Evolutionary conservation across 92 coral and sea anemone species (phyloP), one percentile per base, ranked within the genome.

Genomic region (Metridium senile): DNA sequence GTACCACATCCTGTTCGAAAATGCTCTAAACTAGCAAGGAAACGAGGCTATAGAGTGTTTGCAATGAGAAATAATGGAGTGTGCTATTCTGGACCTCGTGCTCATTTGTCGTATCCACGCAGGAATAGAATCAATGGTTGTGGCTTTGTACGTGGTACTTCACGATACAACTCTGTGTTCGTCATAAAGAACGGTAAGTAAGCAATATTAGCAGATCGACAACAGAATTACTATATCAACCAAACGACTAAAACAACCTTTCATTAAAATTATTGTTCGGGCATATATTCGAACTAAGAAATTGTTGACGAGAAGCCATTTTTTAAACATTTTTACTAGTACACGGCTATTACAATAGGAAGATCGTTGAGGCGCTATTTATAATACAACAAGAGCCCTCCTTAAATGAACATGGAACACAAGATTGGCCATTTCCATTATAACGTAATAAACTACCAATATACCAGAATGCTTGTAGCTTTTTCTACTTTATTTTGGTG

Each of bases 51-150:
- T 34, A 58, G 64, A 47, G 67, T 63, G 56, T 83, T 76, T 52
- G 82, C 70, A 1, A 26, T 83, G 49, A 57, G 72, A 27, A 77
- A 83, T 34, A 33, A 64, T 10, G 77, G 78, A 18, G 74, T 68
- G 27, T 83, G 87, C 74, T 83, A 74, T 61, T 83, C 87, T 0
- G 83, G 79, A 32, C 83, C 74, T 26, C 66, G 68, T 22, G 87
- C 76, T 21, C 79, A 83, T 20, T 58, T 45, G 57, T 51, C 74
- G 0, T 80, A 59, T 28, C 68, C 53, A 33, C 56, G 58, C 18
- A 21, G 52, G 28, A 59, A 62, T 21, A 62, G 75, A 66, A 29
- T 73, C 25, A 61, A 16, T 23, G 58, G 78, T 17, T 83, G 88
- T 34, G 63, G 74, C 27, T 17, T 18, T 1, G 59, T 70, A 47